Percentiles rank a stretch among this genome's conserved stretches.
phyloP scores from a whole-genome alignment of 2,113 vertebrate species.

The Lagopus leucura region DNA sequence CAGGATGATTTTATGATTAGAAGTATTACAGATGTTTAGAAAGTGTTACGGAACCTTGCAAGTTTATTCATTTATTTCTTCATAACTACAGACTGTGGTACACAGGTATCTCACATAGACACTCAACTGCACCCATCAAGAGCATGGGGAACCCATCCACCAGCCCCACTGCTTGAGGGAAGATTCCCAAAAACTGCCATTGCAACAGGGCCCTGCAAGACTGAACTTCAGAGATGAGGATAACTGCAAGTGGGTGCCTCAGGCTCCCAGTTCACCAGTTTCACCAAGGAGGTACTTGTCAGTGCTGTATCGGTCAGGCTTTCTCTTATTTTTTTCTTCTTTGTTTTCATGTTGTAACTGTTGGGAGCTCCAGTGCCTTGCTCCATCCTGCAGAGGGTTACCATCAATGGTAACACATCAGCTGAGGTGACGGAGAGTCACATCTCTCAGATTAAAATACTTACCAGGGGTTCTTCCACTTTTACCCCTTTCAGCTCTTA shows the following conservation, averaged over 20 bases:
- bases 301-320: not conserved
- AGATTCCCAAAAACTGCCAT: not conserved
- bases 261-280: not conserved
- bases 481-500: not conserved
- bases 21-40: not conserved
- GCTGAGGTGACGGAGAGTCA: rapidly evolving
- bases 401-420: not conserved
- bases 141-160: not conserved
- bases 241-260: not conserved
- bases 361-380: not conserved
- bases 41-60: not conserved
- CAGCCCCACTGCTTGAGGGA: not conserved
- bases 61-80: not conserved
- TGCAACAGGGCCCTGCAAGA: not conserved
- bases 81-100: not conserved
- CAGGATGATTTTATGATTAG: not conserved
- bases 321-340: rapidly evolving
- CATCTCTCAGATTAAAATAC: not conserved
- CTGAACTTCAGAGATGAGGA: not conserved
- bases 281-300: not conserved
- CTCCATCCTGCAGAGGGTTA: not conserved
- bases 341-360: not conserved
- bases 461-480: not conserved
- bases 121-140: not conserved
- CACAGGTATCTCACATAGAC: not conserved